phyloP scores from a whole-genome alignment of 1,140 invertebrate species.

The Drosophila littoralis region DNA sequence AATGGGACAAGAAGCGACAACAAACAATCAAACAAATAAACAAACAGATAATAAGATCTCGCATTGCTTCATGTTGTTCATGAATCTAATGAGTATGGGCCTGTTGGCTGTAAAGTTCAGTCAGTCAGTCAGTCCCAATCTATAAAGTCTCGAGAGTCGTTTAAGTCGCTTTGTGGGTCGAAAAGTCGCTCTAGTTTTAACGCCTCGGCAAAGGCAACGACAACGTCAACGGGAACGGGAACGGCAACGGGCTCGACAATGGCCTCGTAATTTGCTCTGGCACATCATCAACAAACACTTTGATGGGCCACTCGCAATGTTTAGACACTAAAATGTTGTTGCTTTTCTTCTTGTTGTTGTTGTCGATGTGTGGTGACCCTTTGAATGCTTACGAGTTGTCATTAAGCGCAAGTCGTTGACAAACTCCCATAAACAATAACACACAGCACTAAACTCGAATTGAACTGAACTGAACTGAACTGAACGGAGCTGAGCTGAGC shows the following conservation, averaged over 20 bases:
- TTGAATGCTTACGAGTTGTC: conserved; percentile 45
- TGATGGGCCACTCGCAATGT: conserved; percentile 29
- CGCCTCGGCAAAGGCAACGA: conserved; percentile 43
- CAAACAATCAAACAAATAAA: conserved; percentile 1
- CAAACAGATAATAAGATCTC: conserved; percentile 26
- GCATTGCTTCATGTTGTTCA: conserved; percentile 16
- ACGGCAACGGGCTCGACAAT: conserved; percentile 13
- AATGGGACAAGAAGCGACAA: conserved; percentile 45
- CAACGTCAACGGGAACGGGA: conserved; percentile 1
- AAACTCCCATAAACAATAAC: conserved; percentile 46
- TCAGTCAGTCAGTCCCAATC: conserved; percentile 26
- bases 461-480: conserved; percentile 1
- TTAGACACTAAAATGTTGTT: conserved; percentile 23
- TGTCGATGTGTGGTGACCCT: conserved; percentile 45
- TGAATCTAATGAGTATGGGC: conserved; percentile 3
- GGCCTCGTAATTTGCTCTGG: conserved; percentile 59
- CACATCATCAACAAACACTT: conserved; percentile 69
- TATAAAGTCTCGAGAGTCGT: conserved; percentile 5
- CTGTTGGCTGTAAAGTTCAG: conserved; percentile 49
- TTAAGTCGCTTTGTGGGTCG: conserved; percentile 11
- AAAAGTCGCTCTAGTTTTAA: conserved; percentile 75
- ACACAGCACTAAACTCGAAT: conserved; percentile 18
- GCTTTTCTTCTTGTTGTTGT: conserved; percentile 6
- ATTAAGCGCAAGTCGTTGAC: conserved; percentile 48
- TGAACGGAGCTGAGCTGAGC: neutral